Conservation (phyloP, 2,888 invertebrate species). For the Eurois occulta region DNA sequence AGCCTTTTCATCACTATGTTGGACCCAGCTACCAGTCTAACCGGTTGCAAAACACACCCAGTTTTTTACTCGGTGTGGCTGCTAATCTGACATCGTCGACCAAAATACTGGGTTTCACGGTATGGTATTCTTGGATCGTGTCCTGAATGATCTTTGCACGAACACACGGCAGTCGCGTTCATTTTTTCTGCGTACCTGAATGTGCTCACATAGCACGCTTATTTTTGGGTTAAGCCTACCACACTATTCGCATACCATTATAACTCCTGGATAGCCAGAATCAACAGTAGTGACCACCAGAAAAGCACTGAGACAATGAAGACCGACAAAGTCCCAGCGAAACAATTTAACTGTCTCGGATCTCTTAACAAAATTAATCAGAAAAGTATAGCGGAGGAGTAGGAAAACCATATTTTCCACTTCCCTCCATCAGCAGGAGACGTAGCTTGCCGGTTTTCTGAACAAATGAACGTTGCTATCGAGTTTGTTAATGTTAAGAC, state of each 20-base stretch:
- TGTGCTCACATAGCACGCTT: no score
- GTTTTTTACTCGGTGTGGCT: neutral
- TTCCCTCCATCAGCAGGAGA: no score
- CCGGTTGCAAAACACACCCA: neutral
- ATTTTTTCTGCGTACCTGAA: neutral
- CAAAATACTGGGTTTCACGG: neutral
- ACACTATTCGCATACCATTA: no score
- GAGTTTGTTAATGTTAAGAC: neutral
- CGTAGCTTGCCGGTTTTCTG: neutral
- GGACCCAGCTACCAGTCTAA: neutral
- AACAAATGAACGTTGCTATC: neutral
- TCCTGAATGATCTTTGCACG: neutral
- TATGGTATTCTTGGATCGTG: neutral
- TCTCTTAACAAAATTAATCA: no score
- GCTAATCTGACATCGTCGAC: neutral
- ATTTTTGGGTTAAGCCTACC: no score
- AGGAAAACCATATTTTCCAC: no score
- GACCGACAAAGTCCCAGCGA: no score
- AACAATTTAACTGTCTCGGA: no score
- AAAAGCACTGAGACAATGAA: no score
- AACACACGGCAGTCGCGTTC: neutral
- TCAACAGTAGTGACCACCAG: no score
- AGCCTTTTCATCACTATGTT: neutral
- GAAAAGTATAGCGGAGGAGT: no score
- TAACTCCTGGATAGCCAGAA: no score